These are phyloP conservation scores for Stegophylla sp. DNA, from an alignment of 2,888 invertebrate genomes.

Conservation along the genomic window DNA sequence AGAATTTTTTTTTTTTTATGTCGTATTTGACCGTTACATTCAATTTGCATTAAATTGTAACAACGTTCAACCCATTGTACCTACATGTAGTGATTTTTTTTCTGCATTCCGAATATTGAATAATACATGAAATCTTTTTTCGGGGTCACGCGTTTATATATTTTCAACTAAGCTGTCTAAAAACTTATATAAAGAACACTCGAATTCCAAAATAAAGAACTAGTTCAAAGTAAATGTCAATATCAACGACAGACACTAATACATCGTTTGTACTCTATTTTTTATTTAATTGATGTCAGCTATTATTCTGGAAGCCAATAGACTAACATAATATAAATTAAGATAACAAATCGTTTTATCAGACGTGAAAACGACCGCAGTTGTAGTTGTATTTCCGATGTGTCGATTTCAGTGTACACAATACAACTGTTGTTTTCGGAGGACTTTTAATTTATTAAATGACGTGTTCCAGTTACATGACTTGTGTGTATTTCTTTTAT, in stretches of 20 bases:
- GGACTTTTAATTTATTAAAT: background rate
- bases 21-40: conserved; percentile 20
- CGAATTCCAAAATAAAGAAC: conserved; percentile 13
- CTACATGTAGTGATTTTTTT: background rate
- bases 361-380: background rate
- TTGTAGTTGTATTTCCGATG: background rate
- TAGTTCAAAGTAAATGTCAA: background rate
- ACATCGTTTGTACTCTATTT: background rate
- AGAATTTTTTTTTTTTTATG: conserved; percentile 15
- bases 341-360: background rate
- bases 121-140: background rate
- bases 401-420: background rate
- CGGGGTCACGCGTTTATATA: background rate
- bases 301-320: background rate
- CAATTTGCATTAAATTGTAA: conserved; percentile 8
- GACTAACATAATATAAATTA: background rate
- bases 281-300: background rate
- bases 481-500: background rate
- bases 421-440: background rate
- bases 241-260: background rate
- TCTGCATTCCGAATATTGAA: background rate
- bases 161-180: conserved; percentile 23
- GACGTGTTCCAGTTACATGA: background rate
- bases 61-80: background rate
- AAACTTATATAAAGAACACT: conserved; percentile 15